These are phyloP conservation scores for Corvus hawaiiensis DNA, from an alignment of 2,113 vertebrate species.

Conservation along the genomic window DNA sequence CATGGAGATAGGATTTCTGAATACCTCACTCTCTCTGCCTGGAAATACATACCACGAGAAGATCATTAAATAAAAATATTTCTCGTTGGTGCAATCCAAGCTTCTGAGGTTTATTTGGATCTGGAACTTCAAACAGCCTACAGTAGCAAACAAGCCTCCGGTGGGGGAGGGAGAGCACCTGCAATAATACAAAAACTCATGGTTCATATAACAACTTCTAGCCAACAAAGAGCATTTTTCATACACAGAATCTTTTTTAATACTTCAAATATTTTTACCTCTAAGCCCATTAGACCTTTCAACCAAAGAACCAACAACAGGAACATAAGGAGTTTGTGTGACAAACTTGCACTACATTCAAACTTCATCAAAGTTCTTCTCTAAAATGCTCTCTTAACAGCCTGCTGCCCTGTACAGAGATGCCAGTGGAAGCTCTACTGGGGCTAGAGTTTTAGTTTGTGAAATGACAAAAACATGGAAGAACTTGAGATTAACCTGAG, in stretches of 20 bases:
- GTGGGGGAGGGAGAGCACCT: conserved; percentile 94
- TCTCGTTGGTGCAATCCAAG: conserved; percentile 94
- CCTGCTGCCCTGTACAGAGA: neutral
- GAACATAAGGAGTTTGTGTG: neutral
- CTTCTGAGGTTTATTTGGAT: conserved; percentile 96
- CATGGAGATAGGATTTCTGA: neutral
- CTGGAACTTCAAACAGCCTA: conserved; percentile 94
- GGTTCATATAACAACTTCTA: neutral
- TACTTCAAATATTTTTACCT: neutral
- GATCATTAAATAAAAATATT: conserved; percentile 98
- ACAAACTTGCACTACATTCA: neutral
- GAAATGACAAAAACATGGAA: neutral
- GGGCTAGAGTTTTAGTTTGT: neutral
- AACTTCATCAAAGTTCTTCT: neutral
- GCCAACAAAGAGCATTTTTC: neutral
- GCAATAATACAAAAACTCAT: neutral
- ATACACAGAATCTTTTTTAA: neutral
- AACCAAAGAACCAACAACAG: neutral
- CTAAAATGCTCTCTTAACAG: neutral
- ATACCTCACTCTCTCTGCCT: neutral
- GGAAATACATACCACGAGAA: conserved; percentile 86
- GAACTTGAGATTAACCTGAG: neutral
- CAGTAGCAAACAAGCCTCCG: conserved; percentile 97
- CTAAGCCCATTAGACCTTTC: neutral
- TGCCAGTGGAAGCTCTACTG: neutral